A percentile compares a stretch with the other conserved stretches of the same genome.
Evolutionary conservation across 2,113 vertebrate genomes (phyloP).

Genomic region (Leiothrix lutea): DNA sequence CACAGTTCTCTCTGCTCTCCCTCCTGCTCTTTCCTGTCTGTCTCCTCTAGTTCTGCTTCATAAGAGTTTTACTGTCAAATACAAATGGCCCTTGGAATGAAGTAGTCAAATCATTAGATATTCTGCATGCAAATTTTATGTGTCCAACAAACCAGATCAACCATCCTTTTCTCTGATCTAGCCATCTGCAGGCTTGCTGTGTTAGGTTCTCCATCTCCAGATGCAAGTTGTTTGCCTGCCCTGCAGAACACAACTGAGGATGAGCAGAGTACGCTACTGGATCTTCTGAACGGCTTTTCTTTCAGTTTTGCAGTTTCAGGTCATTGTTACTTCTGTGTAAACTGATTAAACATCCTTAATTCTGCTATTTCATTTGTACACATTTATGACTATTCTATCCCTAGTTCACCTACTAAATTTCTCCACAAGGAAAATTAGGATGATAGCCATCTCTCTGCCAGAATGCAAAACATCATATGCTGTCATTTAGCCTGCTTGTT

Average conservation of each 20-base stretch:
- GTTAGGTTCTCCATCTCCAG: not conserved
- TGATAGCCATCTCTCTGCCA: not conserved
- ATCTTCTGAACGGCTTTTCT: not conserved
- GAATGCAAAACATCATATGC: not conserved
- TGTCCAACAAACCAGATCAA: not conserved
- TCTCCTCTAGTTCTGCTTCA: not conserved
- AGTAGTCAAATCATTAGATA: not conserved
- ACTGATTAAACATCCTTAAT: not conserved
- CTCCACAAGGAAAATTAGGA: not conserved
- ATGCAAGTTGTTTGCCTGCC: not conserved
- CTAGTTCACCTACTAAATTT: not conserved
- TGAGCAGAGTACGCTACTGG: not conserved
- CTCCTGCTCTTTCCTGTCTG: not conserved
- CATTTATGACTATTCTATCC: not conserved
- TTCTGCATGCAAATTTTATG: not conserved
- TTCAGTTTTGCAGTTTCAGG: not conserved
- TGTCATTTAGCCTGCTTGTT: not conserved
- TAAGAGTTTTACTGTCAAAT: not conserved
- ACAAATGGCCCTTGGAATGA: not conserved
- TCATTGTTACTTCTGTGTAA: not conserved
- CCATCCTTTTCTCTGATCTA: rapidly evolving
- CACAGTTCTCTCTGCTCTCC: not conserved
- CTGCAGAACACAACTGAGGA: not conserved
- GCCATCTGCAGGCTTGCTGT: not conserved
- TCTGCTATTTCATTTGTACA: not conserved